Evolutionary conservation across 2,797 vertebrate species (phyloP).

Genomic region (Catostomus latipinnis): DNA sequence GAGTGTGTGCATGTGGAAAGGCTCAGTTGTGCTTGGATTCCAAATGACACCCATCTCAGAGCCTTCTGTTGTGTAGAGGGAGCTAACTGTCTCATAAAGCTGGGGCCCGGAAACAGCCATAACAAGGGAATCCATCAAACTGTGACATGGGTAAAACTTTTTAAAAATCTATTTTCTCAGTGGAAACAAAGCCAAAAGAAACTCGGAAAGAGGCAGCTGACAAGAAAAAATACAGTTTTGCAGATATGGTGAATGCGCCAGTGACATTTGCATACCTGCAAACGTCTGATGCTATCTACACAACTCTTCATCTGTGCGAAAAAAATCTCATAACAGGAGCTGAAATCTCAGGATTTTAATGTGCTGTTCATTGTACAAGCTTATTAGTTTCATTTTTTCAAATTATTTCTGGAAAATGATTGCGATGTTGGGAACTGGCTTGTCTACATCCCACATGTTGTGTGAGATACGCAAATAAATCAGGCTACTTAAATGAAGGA

Average conservation of each 20-base stretch:
- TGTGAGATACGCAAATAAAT: constrained; percentile 4
- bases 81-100: constrained; percentile 49
- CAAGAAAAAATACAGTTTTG: constrained; percentile 26
- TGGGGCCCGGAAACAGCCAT: constrained; percentile 47
- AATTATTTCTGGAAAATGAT: constrained; percentile 8
- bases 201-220: constrained; percentile 30
- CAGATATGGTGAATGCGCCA: constrained; percentile 1
- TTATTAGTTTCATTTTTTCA: constrained; percentile 30
- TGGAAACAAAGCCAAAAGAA: constrained; percentile 48
- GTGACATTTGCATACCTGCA: constrained; percentile 28
- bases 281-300: constrained; percentile 32
- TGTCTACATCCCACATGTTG: constrained; percentile 9
- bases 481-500: background rate
- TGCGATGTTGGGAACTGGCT: constrained; percentile 8
- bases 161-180: constrained; percentile 36
- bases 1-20: constrained; percentile 20
- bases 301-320: constrained; percentile 24
- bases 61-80: constrained; percentile 43
- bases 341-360: constrained; percentile 6
- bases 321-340: constrained; percentile 8
- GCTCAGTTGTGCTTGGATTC: constrained; percentile 37
- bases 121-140: constrained; percentile 51
- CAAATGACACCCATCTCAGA: constrained; percentile 41
- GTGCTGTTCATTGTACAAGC: constrained; percentile 8
- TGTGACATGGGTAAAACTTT: constrained; percentile 40